Percentiles rank a stretch among this genome's conserved stretches.
phyloP scores from a whole-genome alignment of 1,140 invertebrate species.

The Vanessa atalanta region DNA sequence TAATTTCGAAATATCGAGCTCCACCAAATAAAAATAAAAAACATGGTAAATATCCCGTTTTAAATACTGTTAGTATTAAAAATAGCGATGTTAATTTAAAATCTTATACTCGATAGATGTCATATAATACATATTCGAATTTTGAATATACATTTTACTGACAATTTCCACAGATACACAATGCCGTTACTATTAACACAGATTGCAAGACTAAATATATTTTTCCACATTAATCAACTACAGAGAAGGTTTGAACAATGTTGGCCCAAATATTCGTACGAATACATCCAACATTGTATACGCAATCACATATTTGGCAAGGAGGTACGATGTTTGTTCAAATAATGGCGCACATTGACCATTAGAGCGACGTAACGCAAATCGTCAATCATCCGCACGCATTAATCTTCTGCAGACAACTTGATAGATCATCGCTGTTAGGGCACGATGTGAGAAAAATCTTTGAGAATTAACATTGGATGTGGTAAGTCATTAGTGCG shows the following conservation, averaged over 20 bases:
- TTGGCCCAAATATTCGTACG: conserved; percentile 16
- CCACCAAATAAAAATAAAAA: too few relatives aligned
- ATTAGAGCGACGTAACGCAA: conserved; percentile 73
- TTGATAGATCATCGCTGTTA: conserved; percentile 77
- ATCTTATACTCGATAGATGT: too few relatives aligned
- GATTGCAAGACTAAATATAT: conserved; percentile 1
- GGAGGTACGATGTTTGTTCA: conserved; percentile 43
- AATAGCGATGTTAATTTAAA: too few relatives aligned
- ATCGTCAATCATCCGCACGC: conserved; percentile 79
- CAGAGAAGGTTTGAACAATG: not conserved
- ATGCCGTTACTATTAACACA: not conserved
- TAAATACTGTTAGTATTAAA: too few relatives aligned
- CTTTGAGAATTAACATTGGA: conserved; percentile 39
- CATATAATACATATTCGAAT: too few relatives aligned
- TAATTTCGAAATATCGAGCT: too few relatives aligned
- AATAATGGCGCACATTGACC: conserved; percentile 62
- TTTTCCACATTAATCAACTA: conserved; percentile 25
- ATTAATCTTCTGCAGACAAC: conserved; percentile 80
- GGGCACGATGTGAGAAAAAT: conserved; percentile 35
- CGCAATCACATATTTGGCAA: conserved; percentile 10
- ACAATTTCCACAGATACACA: not conserved
- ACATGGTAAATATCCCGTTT: too few relatives aligned
- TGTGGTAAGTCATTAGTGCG: conserved; percentile 36
- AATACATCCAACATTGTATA: not conserved
- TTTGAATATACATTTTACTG: not conserved